Base-by-base conservation (phyloP, 2,888 invertebrate species). In the Troglohyphantes excavatus region DNA sequence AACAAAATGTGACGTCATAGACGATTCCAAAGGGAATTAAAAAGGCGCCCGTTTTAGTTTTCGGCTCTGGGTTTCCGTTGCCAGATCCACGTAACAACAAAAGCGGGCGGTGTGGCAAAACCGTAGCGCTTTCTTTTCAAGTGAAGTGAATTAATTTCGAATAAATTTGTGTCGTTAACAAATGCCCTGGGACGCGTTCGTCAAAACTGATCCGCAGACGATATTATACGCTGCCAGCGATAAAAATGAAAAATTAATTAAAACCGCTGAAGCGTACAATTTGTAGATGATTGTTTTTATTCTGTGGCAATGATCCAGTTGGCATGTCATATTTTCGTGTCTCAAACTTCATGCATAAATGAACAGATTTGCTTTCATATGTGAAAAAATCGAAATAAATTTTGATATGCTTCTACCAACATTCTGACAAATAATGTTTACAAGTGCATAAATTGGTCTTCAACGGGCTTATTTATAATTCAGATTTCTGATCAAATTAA, bases 1-100 rank as follows among this genome's bases (percentile, higher is more conserved):
- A 72, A 59, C 59, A 61, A 70, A 59, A 70, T 46, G 65, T 83
- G 83, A 83, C 83, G 83, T 83, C 83, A 83, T 26, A 83, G 65
- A 26, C 26, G 68, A 81, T 53, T 81, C 81, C 83, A 5, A 21
- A 63, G 83, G 65, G 83, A 83, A 70, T 82, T 70, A 53, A 81
- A 61, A 39, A 70, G 61, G 39, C 46, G 59, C 59, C 23, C 23
- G 33, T 29, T 82, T 53, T n/a, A 53, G 43, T 68, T 82, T 78
- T 43, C n/a, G 53, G 39, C 43, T 23, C 39, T 76, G 19, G 73
- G 27, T 75, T 59, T 76, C 33, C 61, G 61, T 59, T 61, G 19
- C 13, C 23, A 11, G 61, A 33, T 33, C 5, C 33, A 33, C 9
- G 61, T 13, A 76, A 23, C 75, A 76, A n/a, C n/a, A n/a, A 43